Evolutionary conservation across 2,113 vertebrate genomes (phyloP).

Genomic region (Lethenteron reissneri): DNA sequence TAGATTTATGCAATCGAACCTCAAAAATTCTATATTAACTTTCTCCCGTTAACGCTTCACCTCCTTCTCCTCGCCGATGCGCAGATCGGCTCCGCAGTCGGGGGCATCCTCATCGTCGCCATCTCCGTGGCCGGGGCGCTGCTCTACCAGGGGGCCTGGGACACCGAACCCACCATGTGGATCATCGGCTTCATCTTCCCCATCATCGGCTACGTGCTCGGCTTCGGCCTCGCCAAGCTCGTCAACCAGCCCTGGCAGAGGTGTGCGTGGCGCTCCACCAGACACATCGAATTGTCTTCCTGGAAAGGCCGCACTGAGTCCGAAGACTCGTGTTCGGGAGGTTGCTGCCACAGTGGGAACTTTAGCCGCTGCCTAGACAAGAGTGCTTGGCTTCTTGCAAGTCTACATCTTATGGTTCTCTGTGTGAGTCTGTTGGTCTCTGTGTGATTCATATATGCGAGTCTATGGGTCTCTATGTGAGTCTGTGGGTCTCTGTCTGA

Average conservation of each 20-base stretch:
- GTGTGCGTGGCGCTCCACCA: constrained; percentile 20
- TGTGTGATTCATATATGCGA: background rate
- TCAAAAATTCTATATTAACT: too few species aligned
- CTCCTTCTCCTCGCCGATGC: background rate
- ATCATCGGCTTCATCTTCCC: constrained; percentile 68
- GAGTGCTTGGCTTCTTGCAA: too few species aligned
- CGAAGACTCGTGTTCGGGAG: too few species aligned
- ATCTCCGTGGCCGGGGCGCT: constrained; percentile 59
- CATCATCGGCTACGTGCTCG: constrained; percentile 41
- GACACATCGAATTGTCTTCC: too few species aligned
- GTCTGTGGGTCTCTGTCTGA: too few species aligned
- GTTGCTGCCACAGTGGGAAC: too few species aligned
- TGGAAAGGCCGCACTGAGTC: too few species aligned
- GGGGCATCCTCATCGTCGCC: constrained; percentile 38
- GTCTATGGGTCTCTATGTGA: too few species aligned
- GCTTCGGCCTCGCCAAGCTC: constrained; percentile 46
- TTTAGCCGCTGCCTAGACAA: too few species aligned
- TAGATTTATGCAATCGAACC: too few species aligned
- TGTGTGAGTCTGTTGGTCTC: background rate
- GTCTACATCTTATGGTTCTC: background rate
- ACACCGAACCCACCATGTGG: constrained; percentile 53
- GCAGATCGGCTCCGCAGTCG: constrained; percentile 55
- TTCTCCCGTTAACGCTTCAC: too few species aligned
- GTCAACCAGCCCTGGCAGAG: constrained; percentile 60
- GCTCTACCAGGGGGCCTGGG: constrained; percentile 69